phyloP scores from a whole-genome alignment of 2,888 invertebrate species.

The Tanypteryx hageni region DNA sequence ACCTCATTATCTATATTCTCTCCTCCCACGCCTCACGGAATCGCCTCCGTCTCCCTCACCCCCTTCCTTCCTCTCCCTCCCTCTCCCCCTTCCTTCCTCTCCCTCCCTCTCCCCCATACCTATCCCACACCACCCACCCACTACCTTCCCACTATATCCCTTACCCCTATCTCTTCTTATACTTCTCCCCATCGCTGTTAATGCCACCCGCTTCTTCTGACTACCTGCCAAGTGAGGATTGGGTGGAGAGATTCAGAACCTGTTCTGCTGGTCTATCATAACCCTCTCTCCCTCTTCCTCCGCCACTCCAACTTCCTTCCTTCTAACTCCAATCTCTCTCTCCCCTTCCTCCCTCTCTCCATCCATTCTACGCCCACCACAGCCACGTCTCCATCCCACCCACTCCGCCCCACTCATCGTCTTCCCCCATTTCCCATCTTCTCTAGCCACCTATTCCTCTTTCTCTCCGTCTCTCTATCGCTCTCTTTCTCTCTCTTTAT shows the following conservation, averaged over 20 bases:
- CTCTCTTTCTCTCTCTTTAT: background rate
- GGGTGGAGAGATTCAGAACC: constrained; percentile 44
- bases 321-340: background rate
- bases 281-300: background rate
- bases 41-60: background rate
- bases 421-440: background rate
- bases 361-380: background rate
- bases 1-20: constrained; percentile 43
- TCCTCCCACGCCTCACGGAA: constrained; percentile 29
- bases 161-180: background rate
- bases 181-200: constrained; percentile 21
- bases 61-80: background rate
- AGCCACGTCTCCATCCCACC: background rate
- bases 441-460: background rate
- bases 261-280: constrained; percentile 62
- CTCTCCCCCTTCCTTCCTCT: background rate
- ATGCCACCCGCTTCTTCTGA: constrained; percentile 48
- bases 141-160: background rate
- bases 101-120: background rate
- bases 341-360: background rate
- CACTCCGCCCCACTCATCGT: background rate
- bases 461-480: background rate
- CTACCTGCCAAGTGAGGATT: constrained; percentile 30
- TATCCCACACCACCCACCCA: background rate
- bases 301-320: constrained; percentile 9